Percentiles rank a stretch among this genome's conserved stretches.
These are phyloP conservation scores for Lerema accius DNA, from an alignment of 1,140 invertebrate genomes.

Conservation along the genomic window DNA sequence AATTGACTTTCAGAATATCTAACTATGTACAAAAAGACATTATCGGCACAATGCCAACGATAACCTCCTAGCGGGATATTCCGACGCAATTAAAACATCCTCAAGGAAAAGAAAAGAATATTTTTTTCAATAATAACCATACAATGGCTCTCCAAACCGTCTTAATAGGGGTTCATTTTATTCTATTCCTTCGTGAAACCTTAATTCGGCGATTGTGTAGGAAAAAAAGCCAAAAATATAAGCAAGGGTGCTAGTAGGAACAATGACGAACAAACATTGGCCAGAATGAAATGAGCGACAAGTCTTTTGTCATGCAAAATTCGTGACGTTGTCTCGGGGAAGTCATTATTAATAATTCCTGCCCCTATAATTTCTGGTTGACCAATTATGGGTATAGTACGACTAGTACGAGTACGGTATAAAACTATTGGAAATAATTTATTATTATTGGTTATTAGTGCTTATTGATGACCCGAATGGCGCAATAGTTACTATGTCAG, in stretches of 20 bases:
- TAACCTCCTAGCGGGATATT: background rate
- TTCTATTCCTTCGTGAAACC: slow-evolving; percentile 10
- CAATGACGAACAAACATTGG: slow-evolving; percentile 59
- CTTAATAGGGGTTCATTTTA: slow-evolving; percentile 25
- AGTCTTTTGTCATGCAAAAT: slow-evolving; percentile 67
- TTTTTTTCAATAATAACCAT: slow-evolving; percentile 21
- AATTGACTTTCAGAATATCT: background rate
- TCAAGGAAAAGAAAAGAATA: slow-evolving; percentile 9
- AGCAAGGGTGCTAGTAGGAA: slow-evolving; percentile 49
- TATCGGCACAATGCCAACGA: slow-evolving; percentile 5
- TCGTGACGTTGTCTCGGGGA: slow-evolving; percentile 47
- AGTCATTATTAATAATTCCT: slow-evolving; percentile 56
- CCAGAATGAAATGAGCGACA: slow-evolving; percentile 64
- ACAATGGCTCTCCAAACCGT: slow-evolving; percentile 20
- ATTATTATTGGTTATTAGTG: too few relatives aligned
- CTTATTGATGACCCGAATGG: too few relatives aligned
- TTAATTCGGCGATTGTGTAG: slow-evolving; percentile 8
- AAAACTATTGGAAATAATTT: too few relatives aligned
- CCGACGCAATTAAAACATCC: slow-evolving; percentile 21
- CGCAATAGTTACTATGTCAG: too few relatives aligned
- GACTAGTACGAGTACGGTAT: too few relatives aligned
- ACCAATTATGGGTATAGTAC: background rate
- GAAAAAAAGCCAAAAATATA: slow-evolving; percentile 46
- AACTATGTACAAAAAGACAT: background rate
- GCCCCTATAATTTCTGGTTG: background rate